phyloP scores from a whole-genome alignment of 2,888 invertebrate species.

The Auanema sp. region DNA sequence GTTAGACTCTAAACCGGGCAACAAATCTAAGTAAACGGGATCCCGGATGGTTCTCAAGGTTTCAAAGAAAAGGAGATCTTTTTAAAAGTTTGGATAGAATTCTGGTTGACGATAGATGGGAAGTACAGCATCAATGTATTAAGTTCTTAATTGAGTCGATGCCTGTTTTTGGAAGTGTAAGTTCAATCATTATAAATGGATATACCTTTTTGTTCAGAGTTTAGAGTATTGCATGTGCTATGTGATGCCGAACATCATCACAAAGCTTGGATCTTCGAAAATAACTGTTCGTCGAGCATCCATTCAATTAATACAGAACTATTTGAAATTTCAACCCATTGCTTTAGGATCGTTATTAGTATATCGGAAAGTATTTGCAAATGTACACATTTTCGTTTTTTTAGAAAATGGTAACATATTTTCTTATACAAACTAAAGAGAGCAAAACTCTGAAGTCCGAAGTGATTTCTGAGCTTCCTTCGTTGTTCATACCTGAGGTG shows the following conservation, averaged over 20 bases:
- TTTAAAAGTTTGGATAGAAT: slow-evolving; percentile 64
- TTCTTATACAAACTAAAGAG: slow-evolving; percentile 18
- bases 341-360: slow-evolving; percentile 65
- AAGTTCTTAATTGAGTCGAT: slow-evolving; percentile 57
- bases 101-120: slow-evolving; percentile 67
- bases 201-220: slow-evolving; percentile 60
- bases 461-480: slow-evolving; percentile 65
- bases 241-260: slow-evolving; percentile 65
- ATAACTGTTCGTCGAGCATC: slow-evolving; percentile 63
- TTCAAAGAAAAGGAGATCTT: slow-evolving; percentile 42
- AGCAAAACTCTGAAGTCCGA: slow-evolving; percentile 31
- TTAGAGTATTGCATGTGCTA: slow-evolving; percentile 64
- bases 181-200: slow-evolving; percentile 26
- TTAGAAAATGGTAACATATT: slow-evolving; percentile 56
- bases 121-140: slow-evolving; percentile 67
- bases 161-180: slow-evolving; percentile 64
- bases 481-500: slow-evolving; percentile 67
- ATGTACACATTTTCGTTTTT: slow-evolving; percentile 64
- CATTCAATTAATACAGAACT: slow-evolving; percentile 67
- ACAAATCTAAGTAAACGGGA: slow-evolving; percentile 35
- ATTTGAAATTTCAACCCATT: slow-evolving; percentile 55
- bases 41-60: slow-evolving; percentile 43
- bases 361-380: slow-evolving; percentile 48
- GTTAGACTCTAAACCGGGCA: slow-evolving; percentile 43
- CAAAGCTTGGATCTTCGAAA: slow-evolving; percentile 58